These are phyloP conservation scores for Callocephalon fimbriatum DNA, from an alignment of 2,113 vertebrate genomes.

Conservation along the genomic window DNA sequence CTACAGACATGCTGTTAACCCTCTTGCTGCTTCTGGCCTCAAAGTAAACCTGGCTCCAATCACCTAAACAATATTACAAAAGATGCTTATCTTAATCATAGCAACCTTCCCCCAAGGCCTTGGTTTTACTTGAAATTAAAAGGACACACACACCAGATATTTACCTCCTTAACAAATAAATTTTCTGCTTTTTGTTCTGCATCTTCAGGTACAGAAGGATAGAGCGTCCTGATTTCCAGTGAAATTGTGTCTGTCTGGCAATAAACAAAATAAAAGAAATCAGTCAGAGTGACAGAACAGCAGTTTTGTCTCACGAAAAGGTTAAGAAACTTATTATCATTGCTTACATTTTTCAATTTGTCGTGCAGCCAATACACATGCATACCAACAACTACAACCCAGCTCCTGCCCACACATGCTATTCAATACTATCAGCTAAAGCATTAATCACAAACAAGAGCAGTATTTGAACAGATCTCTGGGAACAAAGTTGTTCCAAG, in stretches of 20 bases:
- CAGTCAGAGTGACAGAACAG: background rate
- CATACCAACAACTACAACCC: background rate
- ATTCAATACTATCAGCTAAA: slow-evolving; percentile 9
- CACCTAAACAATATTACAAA: background rate
- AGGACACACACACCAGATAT: background rate
- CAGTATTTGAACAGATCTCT: background rate
- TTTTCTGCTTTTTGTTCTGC: slow-evolving; percentile 90
- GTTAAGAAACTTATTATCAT: slow-evolving; percentile 14
- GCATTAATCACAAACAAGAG: background rate
- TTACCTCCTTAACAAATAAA: slow-evolving; percentile 97
- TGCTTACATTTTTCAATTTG: background rate
- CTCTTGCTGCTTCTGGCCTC: background rate
- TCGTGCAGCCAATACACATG: background rate
- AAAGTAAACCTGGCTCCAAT: background rate
- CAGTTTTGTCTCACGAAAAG: slow-evolving; percentile 1
- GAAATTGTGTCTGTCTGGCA: slow-evolving; percentile 87
- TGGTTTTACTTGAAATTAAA: background rate
- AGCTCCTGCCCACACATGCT: background rate
- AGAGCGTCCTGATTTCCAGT: slow-evolving; percentile 89
- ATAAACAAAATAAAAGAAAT: background rate
- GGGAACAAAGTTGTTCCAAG: background rate
- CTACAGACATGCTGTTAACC: background rate
- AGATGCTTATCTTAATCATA: background rate
- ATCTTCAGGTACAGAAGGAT: slow-evolving; percentile 91
- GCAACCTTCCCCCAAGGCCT: background rate